Evolutionary conservation across 2,113 vertebrate species (phyloP), one percentile per base, ranked within the genome.

Genomic region (Cyrtonyx montezumae): DNA sequence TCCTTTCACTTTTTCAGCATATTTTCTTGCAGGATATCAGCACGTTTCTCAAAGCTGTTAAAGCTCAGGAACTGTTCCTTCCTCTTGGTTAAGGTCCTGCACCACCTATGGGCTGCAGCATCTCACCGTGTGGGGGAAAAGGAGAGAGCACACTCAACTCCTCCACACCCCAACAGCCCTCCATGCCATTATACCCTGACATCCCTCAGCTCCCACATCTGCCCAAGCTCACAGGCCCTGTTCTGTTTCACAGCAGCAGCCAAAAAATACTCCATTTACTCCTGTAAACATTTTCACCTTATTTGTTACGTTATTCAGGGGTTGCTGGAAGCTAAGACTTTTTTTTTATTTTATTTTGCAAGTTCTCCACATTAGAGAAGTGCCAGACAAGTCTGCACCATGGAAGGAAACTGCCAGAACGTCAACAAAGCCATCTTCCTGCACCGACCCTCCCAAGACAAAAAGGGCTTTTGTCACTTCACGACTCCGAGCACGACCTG

Each of bases 1-100:
- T 30, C 30, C 43, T 6, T 21, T 43, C 43, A 7, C 36, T 49
- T 36, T 32, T 43, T n/a, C 30, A n/a, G 34, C 21, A 4, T 3
- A 16, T 20, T 28, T 6, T 14, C 55, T 13, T 11, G 17, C 2
- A 2, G 23, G 5, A 19, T 1, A 8, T 43, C 7, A 25, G 37
- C 15, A 4, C 16, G 22, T 42, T 21, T 36, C 42, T 26, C n/a
- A 19, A 11, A 19, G 42, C 5, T 46, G 9, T 48, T 25, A 8
- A 13, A 3, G 66, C 37, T 46, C 48, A 40, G 36, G 56, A 56
- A 15, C 23, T 25, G 4, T 20, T 36, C 6, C 37, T 9, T 15
- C 9, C 30, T 34, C 42, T 34, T 2, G 1, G n/a, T 1, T 21
- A 3, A 37, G 20, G 55, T 14, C 5, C 21, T 46, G 32, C 26